Percentiles rank a stretch among this genome's conserved stretches.
Evolutionary conservation across 2,113 vertebrate species (phyloP).

Genomic region (Zootoca vivipara): DNA sequence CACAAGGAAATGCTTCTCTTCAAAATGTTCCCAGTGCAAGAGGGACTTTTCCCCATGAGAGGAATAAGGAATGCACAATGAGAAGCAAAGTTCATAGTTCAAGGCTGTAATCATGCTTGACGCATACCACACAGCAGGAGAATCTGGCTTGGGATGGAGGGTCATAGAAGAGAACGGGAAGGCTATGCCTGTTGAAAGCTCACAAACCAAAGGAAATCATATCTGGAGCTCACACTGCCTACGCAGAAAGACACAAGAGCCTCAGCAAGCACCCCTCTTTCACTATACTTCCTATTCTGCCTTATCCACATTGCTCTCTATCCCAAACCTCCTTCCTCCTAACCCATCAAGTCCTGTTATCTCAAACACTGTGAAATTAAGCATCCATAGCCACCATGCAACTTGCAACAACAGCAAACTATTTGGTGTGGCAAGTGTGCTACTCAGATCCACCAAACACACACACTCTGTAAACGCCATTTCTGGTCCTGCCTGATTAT

Average conservation of each 20-base stretch:
- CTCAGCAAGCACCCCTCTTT: neutral
- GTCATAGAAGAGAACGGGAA: neutral
- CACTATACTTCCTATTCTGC: too few species aligned
- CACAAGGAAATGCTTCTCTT: neutral
- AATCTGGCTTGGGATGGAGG: neutral
- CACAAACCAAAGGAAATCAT: neutral
- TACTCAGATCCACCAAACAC: neutral
- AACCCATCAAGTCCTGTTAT: neutral
- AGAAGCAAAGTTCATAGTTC: neutral
- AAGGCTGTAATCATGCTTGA: neutral
- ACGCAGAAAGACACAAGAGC: neutral
- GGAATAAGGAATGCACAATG: neutral
- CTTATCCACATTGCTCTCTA: neutral
- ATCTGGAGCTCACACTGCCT: neutral
- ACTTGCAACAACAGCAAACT: neutral
- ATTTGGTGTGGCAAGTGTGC: neutral
- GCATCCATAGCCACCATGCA: neutral
- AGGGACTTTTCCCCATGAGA: neutral
- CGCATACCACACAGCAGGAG: neutral
- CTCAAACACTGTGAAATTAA: neutral
- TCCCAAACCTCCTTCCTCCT: neutral
- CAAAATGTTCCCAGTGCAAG: neutral
- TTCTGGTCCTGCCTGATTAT: neutral
- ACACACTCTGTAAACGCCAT: neutral
- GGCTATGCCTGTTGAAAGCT: neutral